Percentiles rank a stretch among this genome's conserved stretches.
Evolutionary conservation across 2,113 vertebrate species (phyloP).

Genomic region (Anthoscopus minutus): DNA sequence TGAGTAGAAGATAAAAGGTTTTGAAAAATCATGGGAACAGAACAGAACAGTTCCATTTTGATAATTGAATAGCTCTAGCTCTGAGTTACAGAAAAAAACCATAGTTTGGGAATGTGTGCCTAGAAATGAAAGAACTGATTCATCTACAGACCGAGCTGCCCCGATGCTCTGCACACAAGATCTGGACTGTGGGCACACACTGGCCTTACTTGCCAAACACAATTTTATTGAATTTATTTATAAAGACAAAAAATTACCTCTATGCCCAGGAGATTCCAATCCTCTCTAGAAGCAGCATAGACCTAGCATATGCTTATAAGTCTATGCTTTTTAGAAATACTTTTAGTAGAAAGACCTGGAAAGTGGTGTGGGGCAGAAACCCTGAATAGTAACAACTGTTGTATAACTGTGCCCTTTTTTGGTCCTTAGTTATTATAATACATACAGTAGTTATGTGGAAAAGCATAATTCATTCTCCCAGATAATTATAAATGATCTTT

Average conservation of each 20-base stretch:
- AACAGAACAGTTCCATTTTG: not conserved
- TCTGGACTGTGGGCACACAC: not conserved
- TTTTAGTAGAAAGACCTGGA: not conserved
- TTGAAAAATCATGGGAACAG: not conserved
- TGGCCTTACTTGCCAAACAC: not conserved
- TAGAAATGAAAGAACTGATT: not conserved
- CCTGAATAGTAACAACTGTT: not conserved
- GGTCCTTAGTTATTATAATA: not conserved
- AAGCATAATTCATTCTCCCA: not conserved
- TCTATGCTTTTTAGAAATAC: not conserved
- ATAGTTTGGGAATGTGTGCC: not conserved
- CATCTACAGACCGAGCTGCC: not conserved
- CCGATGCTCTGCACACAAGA: fast-evolving
- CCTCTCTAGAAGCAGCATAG: not conserved
- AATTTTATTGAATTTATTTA: not conserved
- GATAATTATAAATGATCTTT: not conserved
- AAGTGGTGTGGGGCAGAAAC: not conserved
- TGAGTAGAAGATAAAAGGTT: not conserved
- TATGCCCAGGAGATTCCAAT: not conserved
- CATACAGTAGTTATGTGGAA: not conserved
- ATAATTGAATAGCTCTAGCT: not conserved
- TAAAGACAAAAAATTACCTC: not conserved
- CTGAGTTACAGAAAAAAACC: not conserved
- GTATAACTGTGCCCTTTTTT: not conserved
- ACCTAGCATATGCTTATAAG: not conserved